Evolutionary conservation across 2,888 invertebrate genomes (phyloP).

Genomic region (Plebejus melissa): DNA sequence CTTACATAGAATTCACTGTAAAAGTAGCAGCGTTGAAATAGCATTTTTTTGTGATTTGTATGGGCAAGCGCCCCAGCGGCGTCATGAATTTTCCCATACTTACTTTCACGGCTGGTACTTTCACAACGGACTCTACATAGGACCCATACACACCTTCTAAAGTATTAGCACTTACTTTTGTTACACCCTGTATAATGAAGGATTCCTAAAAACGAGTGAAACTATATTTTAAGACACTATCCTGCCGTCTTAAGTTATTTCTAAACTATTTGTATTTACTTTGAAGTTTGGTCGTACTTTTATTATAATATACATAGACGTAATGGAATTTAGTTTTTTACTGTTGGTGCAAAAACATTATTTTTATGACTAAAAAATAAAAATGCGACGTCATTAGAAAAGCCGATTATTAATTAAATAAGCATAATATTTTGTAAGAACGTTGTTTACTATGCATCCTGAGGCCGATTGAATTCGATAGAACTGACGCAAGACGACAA

Average conservation of each 20-base stretch:
- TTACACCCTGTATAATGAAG: neutral
- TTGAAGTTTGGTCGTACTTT: neutral
- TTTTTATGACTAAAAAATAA: neutral
- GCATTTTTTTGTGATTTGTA: too few species aligned
- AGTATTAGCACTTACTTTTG: neutral
- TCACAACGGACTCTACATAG: too few species aligned
- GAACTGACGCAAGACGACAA: too few species aligned
- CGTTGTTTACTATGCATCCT: too few species aligned
- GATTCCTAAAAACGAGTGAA: conserved; percentile 30
- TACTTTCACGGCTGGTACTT: too few species aligned
- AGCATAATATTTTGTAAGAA: too few species aligned
- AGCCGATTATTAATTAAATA: neutral
- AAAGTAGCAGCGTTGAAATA: too few species aligned
- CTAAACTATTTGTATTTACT: conserved; percentile 27
- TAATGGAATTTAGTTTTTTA: conserved; percentile 29
- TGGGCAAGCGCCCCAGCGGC: too few species aligned
- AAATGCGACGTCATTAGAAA: neutral
- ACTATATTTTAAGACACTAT: conserved; percentile 29
- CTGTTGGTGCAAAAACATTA: conserved; percentile 19
- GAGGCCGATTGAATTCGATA: too few species aligned
- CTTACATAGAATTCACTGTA: too few species aligned
- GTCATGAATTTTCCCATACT: too few species aligned
- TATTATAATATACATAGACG: neutral
- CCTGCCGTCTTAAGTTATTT: conserved; percentile 28
- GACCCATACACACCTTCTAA: too few species aligned